phyloP scores from a whole-genome alignment of 1,140 invertebrate species.

The Scaptomyza hsui region DNA sequence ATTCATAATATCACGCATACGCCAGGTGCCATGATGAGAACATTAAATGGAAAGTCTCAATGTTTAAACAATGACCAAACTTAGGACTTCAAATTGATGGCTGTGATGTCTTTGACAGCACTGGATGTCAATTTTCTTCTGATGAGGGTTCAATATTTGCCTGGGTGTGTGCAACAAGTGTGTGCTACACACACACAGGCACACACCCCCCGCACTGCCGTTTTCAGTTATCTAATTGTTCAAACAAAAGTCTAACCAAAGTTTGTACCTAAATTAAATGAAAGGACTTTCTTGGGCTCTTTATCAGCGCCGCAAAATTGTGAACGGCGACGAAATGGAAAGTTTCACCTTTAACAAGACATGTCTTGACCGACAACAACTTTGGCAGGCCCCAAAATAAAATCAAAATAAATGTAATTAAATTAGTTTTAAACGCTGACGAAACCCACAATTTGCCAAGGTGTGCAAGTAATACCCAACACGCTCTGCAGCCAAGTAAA shows the following conservation, averaged over 20 bases:
- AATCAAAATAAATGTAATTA: slow-evolving; percentile 51
- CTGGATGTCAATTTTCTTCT: slow-evolving; percentile 58
- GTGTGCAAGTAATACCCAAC: neutral
- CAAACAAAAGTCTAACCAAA: slow-evolving; percentile 58
- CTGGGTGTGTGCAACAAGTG: slow-evolving; percentile 59
- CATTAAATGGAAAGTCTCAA: slow-evolving; percentile 25
- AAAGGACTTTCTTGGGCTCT: slow-evolving; percentile 39
- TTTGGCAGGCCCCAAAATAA: slow-evolving; percentile 10
- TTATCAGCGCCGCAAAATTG: slow-evolving; percentile 26
- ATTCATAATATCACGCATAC: slow-evolving; percentile 46
- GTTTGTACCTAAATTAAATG: slow-evolving; percentile 74
- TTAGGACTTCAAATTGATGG: slow-evolving; percentile 59
- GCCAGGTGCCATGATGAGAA: slow-evolving; percentile 34
- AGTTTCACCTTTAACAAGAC: slow-evolving; percentile 40
- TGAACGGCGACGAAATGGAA: slow-evolving; percentile 10
- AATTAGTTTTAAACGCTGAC: slow-evolving; percentile 40
- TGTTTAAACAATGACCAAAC: slow-evolving; percentile 36
- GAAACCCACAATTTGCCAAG: neutral
- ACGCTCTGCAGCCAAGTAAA: slow-evolving; percentile 12
- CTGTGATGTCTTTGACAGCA: slow-evolving; percentile 66
- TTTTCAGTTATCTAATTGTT: slow-evolving; percentile 65
- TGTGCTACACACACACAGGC: slow-evolving; percentile 30
- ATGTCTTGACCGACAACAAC: slow-evolving; percentile 43
- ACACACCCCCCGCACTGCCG: slow-evolving; percentile 27
- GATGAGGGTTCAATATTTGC: slow-evolving; percentile 65